Base-by-base conservation (phyloP, 2,797 vertebrate species). In the Oreochromis grahami region DNA sequence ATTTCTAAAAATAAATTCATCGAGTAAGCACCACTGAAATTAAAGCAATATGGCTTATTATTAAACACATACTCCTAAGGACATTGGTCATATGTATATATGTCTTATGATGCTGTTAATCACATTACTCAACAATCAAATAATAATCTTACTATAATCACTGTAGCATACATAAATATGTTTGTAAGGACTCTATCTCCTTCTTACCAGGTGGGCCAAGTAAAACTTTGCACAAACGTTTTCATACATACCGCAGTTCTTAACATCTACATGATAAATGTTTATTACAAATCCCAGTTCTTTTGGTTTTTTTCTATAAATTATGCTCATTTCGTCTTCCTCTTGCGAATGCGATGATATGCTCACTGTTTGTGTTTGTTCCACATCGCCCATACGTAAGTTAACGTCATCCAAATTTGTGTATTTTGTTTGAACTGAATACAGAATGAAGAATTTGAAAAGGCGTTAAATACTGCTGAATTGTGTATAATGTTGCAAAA, bases 261-360 rank as follows among this genome's bases (percentile, higher is more conserved):
- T 2, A 65, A 38, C 60, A 65, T 38, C 34, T 21, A 21, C 34
- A 21, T 38, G 19, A 21, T 65, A 38, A n/a, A 65, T 21, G 4
- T 38, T 63, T 63, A 13, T 63, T 13, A 63, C 34, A 63, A 38
- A 63, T 63, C 19, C 10, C 19, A 38, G 19, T 38, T 38, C 19
- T 21, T 38, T 38, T 8, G 19, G 32, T 0, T 0, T 38, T 65
- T 21, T n/a, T 36, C 34, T 21, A 36, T 38, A 36, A 36, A 38
- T 21, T 21, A 14, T 38, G 60, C 3, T 65, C 19, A 43, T 43
- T 43, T 43, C 41, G 12, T 13, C 41, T 12, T 43, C 12, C 12
- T 13, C 41, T 12, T 43, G 12, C 41, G 2, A 13, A 43, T 43
- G 12, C 12, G 2, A 43, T 43, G 5, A 12, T 43, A 13, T 4